Base-by-base conservation (phyloP, 2,113 vertebrate species). In the Cyprinodon variegatus region DNA sequence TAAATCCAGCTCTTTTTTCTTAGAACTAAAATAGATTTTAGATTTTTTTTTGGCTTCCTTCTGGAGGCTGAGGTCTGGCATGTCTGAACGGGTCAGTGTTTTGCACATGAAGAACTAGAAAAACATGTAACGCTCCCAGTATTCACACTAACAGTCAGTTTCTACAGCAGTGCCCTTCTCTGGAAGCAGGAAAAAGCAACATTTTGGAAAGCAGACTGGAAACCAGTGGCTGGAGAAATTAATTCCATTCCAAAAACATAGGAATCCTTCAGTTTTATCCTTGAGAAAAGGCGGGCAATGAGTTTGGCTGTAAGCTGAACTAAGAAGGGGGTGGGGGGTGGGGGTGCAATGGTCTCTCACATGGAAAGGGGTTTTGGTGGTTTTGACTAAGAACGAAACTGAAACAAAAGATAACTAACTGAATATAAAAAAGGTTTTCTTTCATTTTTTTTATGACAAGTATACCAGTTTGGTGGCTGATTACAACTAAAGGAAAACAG, bases 61-160 rank as follows among this genome's bases (percentile, higher is more conserved):
- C 59, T 61, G 10, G 37, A 62, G 53, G 59, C 66, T 70, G 66
- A 86, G 66, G 59, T 76, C 68, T 82, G 85, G 86, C 92, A 76
- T 88, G 92, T 84, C 85, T 82, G 82, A 84, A 75, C 90, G 15
- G 70, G 73, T 78, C 74, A 81, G 68, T 43, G 70, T 17, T 81
- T 50, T 66, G 75, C 71, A 74, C 60, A 20, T 57, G 79, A 68
- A 76, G 69, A 92, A 92, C 91, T 78, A 90, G 91, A 92, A 93
- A 90, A 91, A 86, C 91, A 64, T 87, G 86, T 84, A 89, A 90
- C 89, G 72, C n/a, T 81, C 48, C 64, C 74, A 41, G 64, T 60
- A 29, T 76, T 60, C 46, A 71, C 68, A 65, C 79, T 68, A 68
- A 71, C 38, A 67, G 64, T 7, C 61, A 60, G 71, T 83, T 84